These are phyloP conservation scores for Cathartes aura DNA, from an alignment of 2,113 vertebrate genomes.

Conservation along the genomic window DNA sequence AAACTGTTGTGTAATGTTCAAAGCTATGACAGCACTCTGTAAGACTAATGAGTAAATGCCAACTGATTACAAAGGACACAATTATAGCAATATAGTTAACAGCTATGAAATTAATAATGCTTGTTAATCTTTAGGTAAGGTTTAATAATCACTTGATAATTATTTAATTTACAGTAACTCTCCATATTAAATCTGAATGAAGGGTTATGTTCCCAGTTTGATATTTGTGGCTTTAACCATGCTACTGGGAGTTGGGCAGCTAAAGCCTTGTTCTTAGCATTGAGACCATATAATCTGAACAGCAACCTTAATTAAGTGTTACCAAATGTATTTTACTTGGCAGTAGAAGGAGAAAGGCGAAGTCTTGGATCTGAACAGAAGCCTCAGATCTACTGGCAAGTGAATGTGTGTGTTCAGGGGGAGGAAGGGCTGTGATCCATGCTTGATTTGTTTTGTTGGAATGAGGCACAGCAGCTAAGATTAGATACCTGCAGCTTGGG, in stretches of 20 bases:
- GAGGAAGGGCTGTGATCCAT: neutral
- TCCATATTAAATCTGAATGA: constrained; percentile 24
- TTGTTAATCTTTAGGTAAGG: constrained; percentile 41
- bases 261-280: neutral
- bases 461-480: neutral
- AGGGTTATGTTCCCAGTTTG: neutral
- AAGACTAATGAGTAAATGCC: constrained; percentile 40
- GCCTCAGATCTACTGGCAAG: constrained; percentile 16
- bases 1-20: neutral
- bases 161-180: constrained; percentile 34
- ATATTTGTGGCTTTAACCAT: constrained; percentile 7
- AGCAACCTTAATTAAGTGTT: constrained; percentile 59
- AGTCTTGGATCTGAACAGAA: constrained; percentile 36
- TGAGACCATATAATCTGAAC: constrained; percentile 36
- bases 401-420: neutral
- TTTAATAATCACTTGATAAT: constrained; percentile 56
- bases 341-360: constrained; percentile 22
- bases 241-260: neutral
- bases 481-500: neutral
- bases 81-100: constrained; percentile 21
- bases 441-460: constrained; percentile 1
- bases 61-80: constrained; percentile 33
- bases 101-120: constrained; percentile 30
- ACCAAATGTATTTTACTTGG: constrained; percentile 46
- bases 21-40: neutral